Conservation (phyloP, 2,888 invertebrate genomes). For the Agriotes lineatus region DNA sequence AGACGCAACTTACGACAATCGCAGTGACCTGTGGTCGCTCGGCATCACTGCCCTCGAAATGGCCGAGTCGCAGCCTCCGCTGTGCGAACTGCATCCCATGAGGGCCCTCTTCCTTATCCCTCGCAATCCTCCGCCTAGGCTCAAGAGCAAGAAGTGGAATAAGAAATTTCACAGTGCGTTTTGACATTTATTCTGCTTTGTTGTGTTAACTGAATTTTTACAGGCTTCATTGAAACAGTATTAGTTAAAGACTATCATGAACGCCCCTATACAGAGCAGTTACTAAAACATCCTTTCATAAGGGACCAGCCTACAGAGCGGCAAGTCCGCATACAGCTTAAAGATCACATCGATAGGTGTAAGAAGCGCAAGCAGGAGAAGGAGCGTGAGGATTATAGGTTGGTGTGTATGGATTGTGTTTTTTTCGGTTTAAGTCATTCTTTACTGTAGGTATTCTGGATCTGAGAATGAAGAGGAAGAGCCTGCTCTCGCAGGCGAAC, state of each 20-base stretch:
- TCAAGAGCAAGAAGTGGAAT: slow-evolving; percentile 98
- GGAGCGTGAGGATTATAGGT: slow-evolving; percentile 79
- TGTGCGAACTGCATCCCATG: slow-evolving; percentile 99
- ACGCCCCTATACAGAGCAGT: slow-evolving; percentile 97
- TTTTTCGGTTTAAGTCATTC: not conserved
- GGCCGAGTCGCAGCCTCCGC: slow-evolving; percentile 99
- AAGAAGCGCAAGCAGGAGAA: slow-evolving; percentile 95
- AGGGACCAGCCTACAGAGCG: slow-evolving; percentile 98
- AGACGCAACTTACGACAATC: slow-evolving; percentile 99
- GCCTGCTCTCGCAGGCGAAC: slow-evolving; percentile 90
- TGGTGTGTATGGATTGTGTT: too few relatives aligned
- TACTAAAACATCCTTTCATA: slow-evolving; percentile 97
- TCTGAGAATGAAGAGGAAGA: slow-evolving; percentile 98
- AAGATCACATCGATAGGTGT: slow-evolving; percentile 98
- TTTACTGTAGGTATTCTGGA: slow-evolving; percentile 86
- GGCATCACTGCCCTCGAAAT: slow-evolving; percentile 99
- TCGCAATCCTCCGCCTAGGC: slow-evolving; percentile 95
- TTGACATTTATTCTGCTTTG: not conserved
- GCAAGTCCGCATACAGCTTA: slow-evolving; percentile 97
- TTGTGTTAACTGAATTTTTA: not conserved
- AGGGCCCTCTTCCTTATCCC: slow-evolving; percentile 98
- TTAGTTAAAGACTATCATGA: slow-evolving; percentile 98
- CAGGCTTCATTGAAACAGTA: slow-evolving; percentile 96
- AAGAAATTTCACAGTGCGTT: slow-evolving; percentile 88
- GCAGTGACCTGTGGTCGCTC: slow-evolving; percentile 91